A percentile compares a stretch with the other conserved stretches of the same genome.
Conservation (phyloP, 2,113 vertebrate species). For the Entelurus aequoreus region DNA sequence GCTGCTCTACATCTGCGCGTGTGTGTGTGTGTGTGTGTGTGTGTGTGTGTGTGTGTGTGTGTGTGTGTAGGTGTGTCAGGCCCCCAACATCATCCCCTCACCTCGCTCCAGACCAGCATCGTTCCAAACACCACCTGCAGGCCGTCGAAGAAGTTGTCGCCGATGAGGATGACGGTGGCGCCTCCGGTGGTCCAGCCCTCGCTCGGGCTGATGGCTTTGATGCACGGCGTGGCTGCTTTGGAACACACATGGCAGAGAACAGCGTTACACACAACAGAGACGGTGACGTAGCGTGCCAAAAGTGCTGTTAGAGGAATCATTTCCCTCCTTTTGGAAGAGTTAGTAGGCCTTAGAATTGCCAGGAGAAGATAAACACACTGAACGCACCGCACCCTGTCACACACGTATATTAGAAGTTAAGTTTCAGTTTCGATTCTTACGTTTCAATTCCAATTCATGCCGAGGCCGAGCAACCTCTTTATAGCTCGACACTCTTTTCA, state of each 20-base stretch:
- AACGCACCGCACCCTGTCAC: too few relatives aligned
- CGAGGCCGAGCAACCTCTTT: too few relatives aligned
- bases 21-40: not conserved
- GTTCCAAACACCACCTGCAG: conserved; percentile 93
- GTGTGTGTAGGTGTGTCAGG: too few relatives aligned
- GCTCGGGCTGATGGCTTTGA: conserved; percentile 94
- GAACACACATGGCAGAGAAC: conserved; percentile 9
- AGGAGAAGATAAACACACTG: too few relatives aligned
- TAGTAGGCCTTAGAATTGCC: too few relatives aligned
- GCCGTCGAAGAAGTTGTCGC: conserved; percentile 95
- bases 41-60: not conserved
- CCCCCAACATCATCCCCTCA: conserved; percentile 40
- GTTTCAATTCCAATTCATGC: too few relatives aligned
- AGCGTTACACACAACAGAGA: not conserved
- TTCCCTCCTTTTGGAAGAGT: too few relatives aligned
- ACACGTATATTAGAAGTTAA: too few relatives aligned
- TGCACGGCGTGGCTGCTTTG: conserved; percentile 92
- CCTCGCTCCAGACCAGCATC: conserved; percentile 95
- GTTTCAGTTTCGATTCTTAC: too few relatives aligned
- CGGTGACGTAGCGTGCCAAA: not conserved
- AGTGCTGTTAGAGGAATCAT: too few relatives aligned
- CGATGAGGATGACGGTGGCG: conserved; percentile 93
- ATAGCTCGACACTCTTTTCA: too few relatives aligned
- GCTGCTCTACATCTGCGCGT: not conserved
- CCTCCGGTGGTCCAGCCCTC: conserved; percentile 94